Conservation (phyloP, 2,797 vertebrate species). For the Picus viridis region DNA sequence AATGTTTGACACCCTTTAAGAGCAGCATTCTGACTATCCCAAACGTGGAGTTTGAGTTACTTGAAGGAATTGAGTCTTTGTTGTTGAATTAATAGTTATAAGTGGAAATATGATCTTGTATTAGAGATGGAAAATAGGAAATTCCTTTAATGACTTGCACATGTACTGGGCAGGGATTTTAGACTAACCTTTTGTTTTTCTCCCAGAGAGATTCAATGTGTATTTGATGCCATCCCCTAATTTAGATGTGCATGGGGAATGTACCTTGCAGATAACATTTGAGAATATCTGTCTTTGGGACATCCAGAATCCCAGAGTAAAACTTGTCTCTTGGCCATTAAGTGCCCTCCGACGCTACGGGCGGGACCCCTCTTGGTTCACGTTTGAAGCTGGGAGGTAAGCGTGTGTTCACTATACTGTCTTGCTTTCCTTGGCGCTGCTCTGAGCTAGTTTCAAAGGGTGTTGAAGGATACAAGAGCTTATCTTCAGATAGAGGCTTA, state of each 20-base stretch:
- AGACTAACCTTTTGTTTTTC: conserved; percentile 83
- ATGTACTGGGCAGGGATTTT: conserved; percentile 75
- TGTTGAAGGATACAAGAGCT: not conserved
- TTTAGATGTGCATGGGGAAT: conserved; percentile 88
- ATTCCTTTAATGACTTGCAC: conserved; percentile 71
- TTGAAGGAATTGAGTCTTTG: not conserved
- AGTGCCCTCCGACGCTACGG: conserved; percentile 85
- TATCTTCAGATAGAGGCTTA: not conserved
- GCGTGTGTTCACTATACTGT: not conserved
- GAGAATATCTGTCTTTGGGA: conserved; percentile 88
- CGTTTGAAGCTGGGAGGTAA: conserved; percentile 87
- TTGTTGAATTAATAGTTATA: not conserved
- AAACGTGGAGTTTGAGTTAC: not conserved
- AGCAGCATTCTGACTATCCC: not conserved
- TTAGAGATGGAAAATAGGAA: conserved; percentile 51
- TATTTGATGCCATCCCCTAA: conserved; percentile 88
- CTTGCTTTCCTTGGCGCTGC: not conserved
- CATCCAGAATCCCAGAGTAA: conserved; percentile 84
- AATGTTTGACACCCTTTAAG: not conserved
- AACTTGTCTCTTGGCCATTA: conserved; percentile 85
- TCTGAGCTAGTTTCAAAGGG: accelerated
- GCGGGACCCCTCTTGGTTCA: conserved; percentile 85
- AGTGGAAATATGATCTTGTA: not conserved
- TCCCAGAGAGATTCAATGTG: conserved; percentile 89
- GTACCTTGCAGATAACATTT: conserved; percentile 87